A percentile compares a stretch with the other conserved stretches of the same genome.
Evolutionary conservation across 2,797 vertebrate species (phyloP).

Genomic region (Macropodus opercularis): DNA sequence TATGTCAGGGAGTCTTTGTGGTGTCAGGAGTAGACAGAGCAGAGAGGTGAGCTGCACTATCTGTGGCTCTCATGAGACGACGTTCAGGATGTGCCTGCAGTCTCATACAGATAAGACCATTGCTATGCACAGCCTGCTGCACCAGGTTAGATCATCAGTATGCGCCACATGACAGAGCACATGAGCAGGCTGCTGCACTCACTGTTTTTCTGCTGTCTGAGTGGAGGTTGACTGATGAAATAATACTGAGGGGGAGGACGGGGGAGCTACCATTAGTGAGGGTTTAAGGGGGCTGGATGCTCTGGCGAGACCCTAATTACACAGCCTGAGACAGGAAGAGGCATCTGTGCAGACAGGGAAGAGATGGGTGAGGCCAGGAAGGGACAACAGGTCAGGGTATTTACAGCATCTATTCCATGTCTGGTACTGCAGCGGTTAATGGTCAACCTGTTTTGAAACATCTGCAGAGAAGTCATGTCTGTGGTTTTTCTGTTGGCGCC

Average conservation of each 20-base stretch:
- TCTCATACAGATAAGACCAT: constrained; percentile 38
- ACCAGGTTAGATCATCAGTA: constrained; percentile 64
- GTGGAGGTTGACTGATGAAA: constrained; percentile 53
- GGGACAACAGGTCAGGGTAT: constrained; percentile 9
- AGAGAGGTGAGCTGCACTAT: constrained; percentile 5
- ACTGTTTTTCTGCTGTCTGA: constrained; percentile 56
- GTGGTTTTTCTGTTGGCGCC: constrained; percentile 27
- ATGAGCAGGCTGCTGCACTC: constrained; percentile 47
- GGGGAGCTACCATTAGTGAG: constrained; percentile 35
- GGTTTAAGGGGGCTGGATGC: constrained; percentile 17
- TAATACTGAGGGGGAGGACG: constrained; percentile 31
- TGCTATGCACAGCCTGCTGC: constrained; percentile 47
- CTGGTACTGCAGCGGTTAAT: constrained; percentile 13
- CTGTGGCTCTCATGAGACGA: constrained; percentile 24
- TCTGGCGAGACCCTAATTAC: constrained; percentile 49
- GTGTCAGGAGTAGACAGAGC: constrained; percentile 16
- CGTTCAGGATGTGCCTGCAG: constrained; percentile 44
- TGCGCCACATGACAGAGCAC: constrained; percentile 65
- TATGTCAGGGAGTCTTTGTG: constrained; percentile 6
- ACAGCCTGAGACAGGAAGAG: constrained; percentile 26
- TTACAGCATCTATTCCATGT: constrained; percentile 5
- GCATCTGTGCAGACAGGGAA: constrained; percentile 14
- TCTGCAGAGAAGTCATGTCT: constrained; percentile 21
- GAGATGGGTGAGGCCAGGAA: constrained; percentile 10
- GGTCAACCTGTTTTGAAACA: constrained; percentile 30